Evolutionary conservation across 2,888 invertebrate genomes (phyloP).

Genomic region (Stictocephala bisonia): DNA sequence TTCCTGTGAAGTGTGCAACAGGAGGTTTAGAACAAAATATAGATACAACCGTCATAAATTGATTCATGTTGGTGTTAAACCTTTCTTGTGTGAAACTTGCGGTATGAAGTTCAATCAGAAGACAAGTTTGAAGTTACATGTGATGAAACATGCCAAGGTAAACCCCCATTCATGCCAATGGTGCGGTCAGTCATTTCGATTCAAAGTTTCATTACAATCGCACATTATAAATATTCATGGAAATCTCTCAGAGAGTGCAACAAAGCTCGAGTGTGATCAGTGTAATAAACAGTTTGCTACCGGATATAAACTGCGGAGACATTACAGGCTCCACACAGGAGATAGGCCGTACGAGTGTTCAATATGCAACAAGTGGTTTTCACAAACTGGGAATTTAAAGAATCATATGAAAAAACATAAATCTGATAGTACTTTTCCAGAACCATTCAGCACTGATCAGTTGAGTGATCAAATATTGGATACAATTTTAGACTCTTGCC

Average conservation of each 20-base stretch:
- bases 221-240: constrained; percentile 57
- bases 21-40: constrained; percentile 51
- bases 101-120: constrained; percentile 56
- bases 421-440: constrained; percentile 25
- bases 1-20: constrained; percentile 55
- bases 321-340: constrained; percentile 58
- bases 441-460: constrained; percentile 17
- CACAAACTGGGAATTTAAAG: constrained; percentile 57
- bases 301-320: constrained; percentile 54
- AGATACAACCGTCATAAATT: constrained; percentile 55
- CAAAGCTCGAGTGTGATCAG: constrained; percentile 54
- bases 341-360: constrained; percentile 56
- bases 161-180: constrained; percentile 55
- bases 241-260: neutral
- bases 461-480: constrained; percentile 30
- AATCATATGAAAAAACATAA: constrained; percentile 55
- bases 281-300: constrained; percentile 58
- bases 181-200: constrained; percentile 57
- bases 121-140: constrained; percentile 46
- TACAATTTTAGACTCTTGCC: constrained; percentile 29
- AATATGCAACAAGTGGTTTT: constrained; percentile 55
- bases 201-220: constrained; percentile 55
- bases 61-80: constrained; percentile 57
- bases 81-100: constrained; percentile 57
- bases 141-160: constrained; percentile 53